Base-by-base conservation (phyloP, 2,888 invertebrate species). In the Leptinotarsa haldemani region DNA sequence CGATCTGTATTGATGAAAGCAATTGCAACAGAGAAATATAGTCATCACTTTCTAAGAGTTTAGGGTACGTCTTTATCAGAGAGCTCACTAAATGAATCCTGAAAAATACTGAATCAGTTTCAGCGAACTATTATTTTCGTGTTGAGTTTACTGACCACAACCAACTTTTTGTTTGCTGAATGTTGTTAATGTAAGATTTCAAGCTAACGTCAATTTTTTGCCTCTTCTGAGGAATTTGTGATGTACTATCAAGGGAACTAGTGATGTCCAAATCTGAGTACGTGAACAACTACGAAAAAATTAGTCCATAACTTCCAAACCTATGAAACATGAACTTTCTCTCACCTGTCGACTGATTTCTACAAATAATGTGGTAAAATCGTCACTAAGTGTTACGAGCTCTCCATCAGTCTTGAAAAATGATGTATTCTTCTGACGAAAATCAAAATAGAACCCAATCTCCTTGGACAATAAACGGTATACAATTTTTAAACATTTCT, bases 61-160 rank as follows among this genome's bases (percentile, higher is more conserved):
- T 80, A 0, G 89, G 89, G 82, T 89, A 88, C 64, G 84, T 85
- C 70, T 83, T 82, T 22, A 89, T 80, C 40, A 89, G 77, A 47
- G 81, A 82, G 12, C 82, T 82, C 30, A 88, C 81, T 40, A 89
- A 82, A 75, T 86, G 86, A 53, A 89, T 83, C 83, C 88, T 86
- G 40, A 74, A 84, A 79, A 78, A 40, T 46, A 66, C 2, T 58
- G 7, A 30, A 20, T 7, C 16, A 16, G 50, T 18, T 12, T 2
- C 4, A 22, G 5, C 30, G 18, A 18, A n/a, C 5, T 12, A 50
- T 13, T 22, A 48, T 46, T 63, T 4, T 25, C 12, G 9, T 65
- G 18, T 74, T 58, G 25, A 65, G 1, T 58, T 78, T 81, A 86
- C 40, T 2, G 40, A 40, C 87, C 86, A 86, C 40, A 87, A 82